Evolutionary conservation across 2,113 vertebrate species (phyloP).

Genomic region (Natator depressus): DNA sequence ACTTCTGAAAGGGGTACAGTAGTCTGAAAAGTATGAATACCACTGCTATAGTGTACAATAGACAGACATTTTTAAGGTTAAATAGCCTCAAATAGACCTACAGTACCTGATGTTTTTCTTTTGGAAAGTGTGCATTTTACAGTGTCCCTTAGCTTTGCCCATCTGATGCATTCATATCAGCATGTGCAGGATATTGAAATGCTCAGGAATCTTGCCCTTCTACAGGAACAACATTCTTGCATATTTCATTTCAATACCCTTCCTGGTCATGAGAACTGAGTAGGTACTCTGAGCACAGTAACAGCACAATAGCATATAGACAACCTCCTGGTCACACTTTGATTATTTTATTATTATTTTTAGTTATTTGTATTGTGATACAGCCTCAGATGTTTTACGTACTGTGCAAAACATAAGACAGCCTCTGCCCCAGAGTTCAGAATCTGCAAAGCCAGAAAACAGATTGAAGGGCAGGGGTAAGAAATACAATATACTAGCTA

Average conservation of each 20-base stretch:
- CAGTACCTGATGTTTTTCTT: not conserved
- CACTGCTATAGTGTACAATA: not conserved
- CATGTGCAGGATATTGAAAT: not conserved
- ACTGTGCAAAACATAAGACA: not conserved
- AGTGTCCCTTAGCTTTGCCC: not conserved
- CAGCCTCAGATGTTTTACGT: not conserved
- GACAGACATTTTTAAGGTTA: not conserved
- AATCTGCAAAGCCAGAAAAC: not conserved
- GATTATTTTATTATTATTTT: not conserved
- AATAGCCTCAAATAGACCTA: not conserved
- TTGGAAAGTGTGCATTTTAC: not conserved
- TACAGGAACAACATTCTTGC: not conserved
- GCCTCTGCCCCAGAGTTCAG: not conserved
- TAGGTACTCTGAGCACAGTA: not conserved
- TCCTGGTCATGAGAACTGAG: not conserved
- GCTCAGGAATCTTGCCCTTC: not conserved
- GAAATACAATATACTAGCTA: not conserved
- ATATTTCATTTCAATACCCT: not conserved
- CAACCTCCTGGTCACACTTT: not conserved
- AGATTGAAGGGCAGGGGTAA: not conserved
- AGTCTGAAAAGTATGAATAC: no score
- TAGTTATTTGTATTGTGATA: not conserved
- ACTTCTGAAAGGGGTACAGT: no score
- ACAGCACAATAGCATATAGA: not conserved
- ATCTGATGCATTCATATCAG: not conserved